These are phyloP conservation scores for Myiopsitta monachus DNA, from an alignment of 2,113 vertebrate genomes.

Conservation along the genomic window DNA sequence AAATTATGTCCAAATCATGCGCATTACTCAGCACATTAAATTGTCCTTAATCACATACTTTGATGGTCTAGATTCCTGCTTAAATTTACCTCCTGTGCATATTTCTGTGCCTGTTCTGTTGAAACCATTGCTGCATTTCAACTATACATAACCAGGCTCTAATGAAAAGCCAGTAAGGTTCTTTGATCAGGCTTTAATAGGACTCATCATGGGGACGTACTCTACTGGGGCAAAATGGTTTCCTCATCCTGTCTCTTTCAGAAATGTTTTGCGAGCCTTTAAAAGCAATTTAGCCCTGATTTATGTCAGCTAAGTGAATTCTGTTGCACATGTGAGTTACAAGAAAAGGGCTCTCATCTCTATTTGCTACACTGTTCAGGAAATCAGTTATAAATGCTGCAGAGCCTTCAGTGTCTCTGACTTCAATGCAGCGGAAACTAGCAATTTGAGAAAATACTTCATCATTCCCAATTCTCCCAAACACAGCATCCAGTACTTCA, in stretches of 20 bases:
- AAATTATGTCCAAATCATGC: conserved; percentile 49
- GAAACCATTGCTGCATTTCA: conserved; percentile 24
- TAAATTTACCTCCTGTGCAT: conserved; percentile 32
- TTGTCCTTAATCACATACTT: conserved; percentile 38
- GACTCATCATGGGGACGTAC: conserved; percentile 22
- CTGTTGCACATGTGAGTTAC: conserved; percentile 55
- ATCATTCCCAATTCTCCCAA: conserved; percentile 14
- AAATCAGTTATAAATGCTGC: conserved; percentile 48
- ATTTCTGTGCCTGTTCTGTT: conserved; percentile 26
- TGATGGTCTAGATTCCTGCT: not conserved
- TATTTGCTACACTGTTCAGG: conserved; percentile 45
- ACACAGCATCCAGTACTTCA: not conserved
- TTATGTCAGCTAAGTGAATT: conserved; percentile 57
- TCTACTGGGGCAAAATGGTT: conserved; percentile 20
- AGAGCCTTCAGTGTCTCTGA: conserved; percentile 38
- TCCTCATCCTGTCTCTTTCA: conserved; percentile 56
- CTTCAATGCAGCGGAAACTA: conserved; percentile 34
- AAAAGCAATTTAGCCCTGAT: conserved; percentile 57
- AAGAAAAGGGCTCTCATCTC: conserved; percentile 56
- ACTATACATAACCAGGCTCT: not conserved
- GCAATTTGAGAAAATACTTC: conserved; percentile 47
- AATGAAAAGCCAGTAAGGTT: conserved; percentile 52
- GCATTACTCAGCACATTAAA: conserved; percentile 61
- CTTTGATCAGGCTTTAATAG: conserved; percentile 50
- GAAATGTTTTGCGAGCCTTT: conserved; percentile 54